A percentile compares a stretch with the other conserved stretches of the same genome.
Conservation (phyloP, 2,888 invertebrate species). For the Phyto melanocephala region DNA sequence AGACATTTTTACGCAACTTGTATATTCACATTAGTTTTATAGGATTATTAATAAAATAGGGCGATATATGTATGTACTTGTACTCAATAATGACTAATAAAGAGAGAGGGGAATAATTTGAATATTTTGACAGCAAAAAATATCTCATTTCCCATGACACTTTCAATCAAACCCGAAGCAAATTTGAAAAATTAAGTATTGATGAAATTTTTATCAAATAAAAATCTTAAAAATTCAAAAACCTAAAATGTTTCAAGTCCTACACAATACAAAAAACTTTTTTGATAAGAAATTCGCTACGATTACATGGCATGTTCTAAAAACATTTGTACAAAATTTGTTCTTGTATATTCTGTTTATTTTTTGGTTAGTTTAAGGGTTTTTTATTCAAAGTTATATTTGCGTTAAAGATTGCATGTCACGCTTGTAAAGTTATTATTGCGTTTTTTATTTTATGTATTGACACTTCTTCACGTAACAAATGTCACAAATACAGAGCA, state of each 20-base stretch:
- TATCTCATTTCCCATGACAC: slow-evolving; percentile 10
- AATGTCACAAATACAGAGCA: not conserved
- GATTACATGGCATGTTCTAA: slow-evolving; percentile 48
- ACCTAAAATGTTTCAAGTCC: too few species aligned
- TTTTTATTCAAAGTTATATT: not conserved
- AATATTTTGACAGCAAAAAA: slow-evolving; percentile 5
- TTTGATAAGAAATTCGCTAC: not conserved
- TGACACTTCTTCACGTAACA: slow-evolving; percentile 41
- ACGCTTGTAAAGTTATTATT: not conserved
- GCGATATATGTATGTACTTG: not conserved
- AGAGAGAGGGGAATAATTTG: not conserved
- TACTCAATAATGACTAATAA: not conserved
- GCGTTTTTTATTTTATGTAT: slow-evolving; percentile 6
- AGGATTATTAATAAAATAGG: not conserved
- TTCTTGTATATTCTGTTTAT: not conserved
- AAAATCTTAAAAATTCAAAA: not conserved
- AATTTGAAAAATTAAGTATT: not conserved
- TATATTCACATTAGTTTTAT: not conserved
- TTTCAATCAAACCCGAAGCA: not conserved
- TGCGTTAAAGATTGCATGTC: slow-evolving; percentile 39
- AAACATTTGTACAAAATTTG: not conserved
- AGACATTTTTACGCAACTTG: slow-evolving; percentile 48
- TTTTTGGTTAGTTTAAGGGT: not conserved
- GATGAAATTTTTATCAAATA: not conserved
- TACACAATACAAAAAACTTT: too few species aligned